Evolutionary conservation across 2,113 vertebrate species (phyloP).

Genomic region (Mesembrinibis cayennensis): DNA sequence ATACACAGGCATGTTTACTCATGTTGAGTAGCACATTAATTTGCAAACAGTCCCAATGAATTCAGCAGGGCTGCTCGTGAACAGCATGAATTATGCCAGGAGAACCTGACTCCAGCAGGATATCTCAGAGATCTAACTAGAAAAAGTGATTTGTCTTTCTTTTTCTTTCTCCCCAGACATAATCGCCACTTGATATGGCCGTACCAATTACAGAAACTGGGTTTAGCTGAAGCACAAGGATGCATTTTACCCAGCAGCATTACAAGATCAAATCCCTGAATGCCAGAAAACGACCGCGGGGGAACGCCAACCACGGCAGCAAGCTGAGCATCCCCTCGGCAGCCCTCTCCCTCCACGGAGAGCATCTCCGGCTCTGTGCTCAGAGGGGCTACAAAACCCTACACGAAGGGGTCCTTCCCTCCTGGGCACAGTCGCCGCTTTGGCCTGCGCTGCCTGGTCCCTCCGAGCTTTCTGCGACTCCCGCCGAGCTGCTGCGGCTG

Average conservation of each 20-base stretch:
- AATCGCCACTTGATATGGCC: background rate
- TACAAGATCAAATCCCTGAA: background rate
- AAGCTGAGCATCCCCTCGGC: background rate
- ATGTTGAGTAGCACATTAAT: background rate
- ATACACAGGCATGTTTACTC: background rate
- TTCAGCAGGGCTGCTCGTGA: background rate
- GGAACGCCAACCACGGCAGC: background rate
- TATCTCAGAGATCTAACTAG: background rate
- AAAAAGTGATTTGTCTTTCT: background rate
- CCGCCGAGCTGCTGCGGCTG: background rate
- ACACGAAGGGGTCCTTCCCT: background rate
- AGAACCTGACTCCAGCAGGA: background rate
- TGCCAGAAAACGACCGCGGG: rapidly evolving
- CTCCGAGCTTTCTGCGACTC: background rate
- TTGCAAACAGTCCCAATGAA: background rate
- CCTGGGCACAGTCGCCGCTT: background rate
- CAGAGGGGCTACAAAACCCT: background rate
- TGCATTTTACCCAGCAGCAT: background rate
- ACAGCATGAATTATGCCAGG: background rate
- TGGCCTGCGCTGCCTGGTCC: rapidly evolving
- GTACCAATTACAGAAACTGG: background rate
- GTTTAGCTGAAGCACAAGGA: background rate
- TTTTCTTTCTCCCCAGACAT: background rate
- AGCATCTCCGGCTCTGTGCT: background rate
- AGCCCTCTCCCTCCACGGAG: rapidly evolving